A percentile compares a stretch with the other conserved stretches of the same genome.
Conservation (phyloP, 2,113 vertebrate genomes). For the Heterotilapia buettikoferi region DNA sequence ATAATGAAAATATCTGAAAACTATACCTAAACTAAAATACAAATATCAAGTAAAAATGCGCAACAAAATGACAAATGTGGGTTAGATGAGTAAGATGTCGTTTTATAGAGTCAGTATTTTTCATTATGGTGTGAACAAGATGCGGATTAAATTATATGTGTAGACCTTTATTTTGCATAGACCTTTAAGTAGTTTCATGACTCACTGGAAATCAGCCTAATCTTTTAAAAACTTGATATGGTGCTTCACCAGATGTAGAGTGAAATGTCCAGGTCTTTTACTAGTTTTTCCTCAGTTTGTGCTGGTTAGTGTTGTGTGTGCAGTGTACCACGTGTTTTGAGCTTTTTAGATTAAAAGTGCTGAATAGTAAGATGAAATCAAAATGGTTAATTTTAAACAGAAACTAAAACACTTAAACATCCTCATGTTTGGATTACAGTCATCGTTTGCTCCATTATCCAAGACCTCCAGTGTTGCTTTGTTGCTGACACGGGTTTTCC, state of each 20-base stretch:
- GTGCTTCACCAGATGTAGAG: background rate
- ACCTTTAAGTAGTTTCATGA: background rate
- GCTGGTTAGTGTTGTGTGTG: background rate
- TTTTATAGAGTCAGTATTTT: background rate
- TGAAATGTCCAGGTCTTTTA: background rate
- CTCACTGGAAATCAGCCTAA: background rate
- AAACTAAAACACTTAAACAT: background rate
- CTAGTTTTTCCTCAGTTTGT: background rate
- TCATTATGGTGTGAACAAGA: background rate
- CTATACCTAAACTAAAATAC: background rate
- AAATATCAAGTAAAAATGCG: background rate
- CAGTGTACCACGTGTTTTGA: background rate
- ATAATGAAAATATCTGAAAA: background rate
- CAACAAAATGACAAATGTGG: background rate
- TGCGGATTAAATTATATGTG: background rate
- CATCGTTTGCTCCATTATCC: background rate
- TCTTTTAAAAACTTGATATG: background rate
- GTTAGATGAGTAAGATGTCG: background rate
- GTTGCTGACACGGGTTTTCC: background rate
- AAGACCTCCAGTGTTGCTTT: background rate
- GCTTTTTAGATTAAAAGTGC: background rate
- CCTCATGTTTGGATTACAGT: background rate
- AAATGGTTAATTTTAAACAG: background rate
- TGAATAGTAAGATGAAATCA: background rate
- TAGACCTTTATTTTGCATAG: background rate